Evolutionary conservation across 2,888 invertebrate species (phyloP), one percentile per base, ranked within the genome.

Genomic region (Macrophya annulata): DNA sequence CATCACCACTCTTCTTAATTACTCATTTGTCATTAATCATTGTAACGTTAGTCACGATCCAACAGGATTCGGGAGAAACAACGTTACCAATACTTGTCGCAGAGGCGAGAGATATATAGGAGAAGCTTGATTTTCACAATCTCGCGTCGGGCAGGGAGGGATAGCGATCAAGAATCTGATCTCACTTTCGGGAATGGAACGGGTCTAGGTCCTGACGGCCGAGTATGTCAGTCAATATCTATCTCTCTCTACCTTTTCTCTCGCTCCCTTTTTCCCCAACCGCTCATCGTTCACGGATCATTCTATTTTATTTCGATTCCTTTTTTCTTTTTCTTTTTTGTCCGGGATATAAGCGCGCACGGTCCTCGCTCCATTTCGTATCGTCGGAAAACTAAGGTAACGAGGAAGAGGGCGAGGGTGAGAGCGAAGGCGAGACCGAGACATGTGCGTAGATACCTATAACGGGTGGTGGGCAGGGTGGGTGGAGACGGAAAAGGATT

Each of bases 401-500:
- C 86, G 86, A 85, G 17, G 17, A 76, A 45, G 43, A 48, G 17
- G 68, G 68, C 6, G 37, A 77, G 51, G 79, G 74, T 68, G 84
- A 72, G 84, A 84, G 77, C 45, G 21, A 37, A 48, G 74, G 59
- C 4, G 74, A 81, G 72, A 68, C n/a, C n/a, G 43, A 84, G 76
- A 79, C 15, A 55, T 43, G 10, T 76, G 9, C 12, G 25, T 65
- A 31, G 8, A n/a, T 21, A 31, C 68, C 25, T 12, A 40, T 3
- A n/a, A 43, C 10, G 25, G 72, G 72, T 17, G 72, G 8, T 10
- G 31, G 55, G 59, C n/a, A 25, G 37, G 79, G 79, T 59, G 72
- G 74, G 71, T 84, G 85, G 68, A 82, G 84, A 82, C 87, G 86
- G 88, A 88, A 88, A 89, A 88, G 89, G 89, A 88, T 89, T 89